Conservation (phyloP, 2,888 invertebrate genomes). For the Plebejus anna region DNA sequence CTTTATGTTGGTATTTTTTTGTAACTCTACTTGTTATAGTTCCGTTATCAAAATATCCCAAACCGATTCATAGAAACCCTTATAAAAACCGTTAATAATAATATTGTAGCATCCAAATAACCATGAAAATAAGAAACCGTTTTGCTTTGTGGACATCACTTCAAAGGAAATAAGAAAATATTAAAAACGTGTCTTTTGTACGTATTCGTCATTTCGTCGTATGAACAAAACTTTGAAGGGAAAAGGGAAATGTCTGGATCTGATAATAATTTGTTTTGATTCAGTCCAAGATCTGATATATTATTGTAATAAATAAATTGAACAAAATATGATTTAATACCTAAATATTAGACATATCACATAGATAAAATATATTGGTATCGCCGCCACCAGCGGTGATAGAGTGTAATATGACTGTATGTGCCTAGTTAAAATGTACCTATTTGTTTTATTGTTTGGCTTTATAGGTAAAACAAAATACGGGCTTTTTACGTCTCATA, state of each 20-base stretch:
- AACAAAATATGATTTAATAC: too few relatives aligned
- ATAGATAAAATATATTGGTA: too few relatives aligned
- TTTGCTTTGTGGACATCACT: constrained; percentile 61
- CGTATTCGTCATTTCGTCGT: background rate
- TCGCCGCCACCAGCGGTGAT: too few relatives aligned
- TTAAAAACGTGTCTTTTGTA: constrained; percentile 12
- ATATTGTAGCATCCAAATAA: constrained; percentile 61
- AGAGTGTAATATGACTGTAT: too few relatives aligned
- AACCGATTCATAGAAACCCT: background rate
- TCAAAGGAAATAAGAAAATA: constrained; percentile 52
- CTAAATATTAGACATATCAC: too few relatives aligned
- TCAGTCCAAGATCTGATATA: background rate
- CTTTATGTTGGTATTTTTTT: too few relatives aligned
- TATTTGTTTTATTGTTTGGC: too few relatives aligned
- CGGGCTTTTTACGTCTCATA: too few relatives aligned
- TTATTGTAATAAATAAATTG: background rate
- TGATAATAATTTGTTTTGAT: background rate
- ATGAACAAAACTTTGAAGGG: background rate
- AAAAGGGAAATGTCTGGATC: background rate
- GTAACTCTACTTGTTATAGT: too few relatives aligned
- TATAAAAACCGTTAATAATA: constrained; percentile 38
- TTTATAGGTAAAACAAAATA: too few relatives aligned
- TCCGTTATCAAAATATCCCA: background rate
- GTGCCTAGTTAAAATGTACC: too few relatives aligned
- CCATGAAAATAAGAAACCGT: constrained; percentile 69